Evolutionary conservation across 2,888 invertebrate genomes (phyloP).

Genomic region (Campopleginae sp.): DNA sequence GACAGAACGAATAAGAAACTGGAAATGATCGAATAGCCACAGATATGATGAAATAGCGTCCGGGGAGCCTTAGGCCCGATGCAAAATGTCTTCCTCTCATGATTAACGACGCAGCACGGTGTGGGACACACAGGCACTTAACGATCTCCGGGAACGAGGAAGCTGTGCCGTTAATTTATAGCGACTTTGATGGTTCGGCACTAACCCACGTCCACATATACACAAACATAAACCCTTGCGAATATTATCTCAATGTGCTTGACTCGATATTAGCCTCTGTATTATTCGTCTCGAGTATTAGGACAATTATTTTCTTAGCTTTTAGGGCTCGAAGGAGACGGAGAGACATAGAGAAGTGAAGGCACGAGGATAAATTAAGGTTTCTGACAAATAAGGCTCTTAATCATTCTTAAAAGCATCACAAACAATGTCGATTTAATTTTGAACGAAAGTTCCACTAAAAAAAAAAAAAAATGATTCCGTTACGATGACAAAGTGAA

Average conservation of each 20-base stretch:
- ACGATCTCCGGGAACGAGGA: constrained; percentile 80
- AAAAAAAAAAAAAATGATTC: background rate
- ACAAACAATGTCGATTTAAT: constrained; percentile 19
- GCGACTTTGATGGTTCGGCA: constrained; percentile 81
- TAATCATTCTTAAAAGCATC: constrained; percentile 64
- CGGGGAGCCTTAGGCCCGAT: constrained; percentile 20
- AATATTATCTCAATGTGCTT: constrained; percentile 39
- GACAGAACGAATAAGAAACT: constrained; percentile 5
- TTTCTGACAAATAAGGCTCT: constrained; percentile 68
- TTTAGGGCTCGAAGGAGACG: constrained; percentile 3
- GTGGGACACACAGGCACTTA: constrained; percentile 63
- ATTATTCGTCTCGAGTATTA: constrained; percentile 38
- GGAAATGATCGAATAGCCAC: background rate
- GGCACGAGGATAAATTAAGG: constrained; percentile 60
- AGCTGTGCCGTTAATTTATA: constrained; percentile 81
- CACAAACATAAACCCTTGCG: constrained; percentile 25
- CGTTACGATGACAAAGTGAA: background rate
- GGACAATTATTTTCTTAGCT: constrained; percentile 45
- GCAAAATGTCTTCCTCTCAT: constrained; percentile 58
- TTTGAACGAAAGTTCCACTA: background rate
- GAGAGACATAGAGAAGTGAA: background rate
- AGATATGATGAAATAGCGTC: background rate
- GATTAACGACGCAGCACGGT: constrained; percentile 67
- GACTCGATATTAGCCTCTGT: constrained; percentile 44
- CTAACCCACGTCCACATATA: constrained; percentile 57